Percentiles rank a stretch among this genome's conserved stretches.
These are phyloP conservation scores for Anabas testudineus DNA, from an alignment of 2,797 vertebrate genomes.

Conservation along the genomic window DNA sequence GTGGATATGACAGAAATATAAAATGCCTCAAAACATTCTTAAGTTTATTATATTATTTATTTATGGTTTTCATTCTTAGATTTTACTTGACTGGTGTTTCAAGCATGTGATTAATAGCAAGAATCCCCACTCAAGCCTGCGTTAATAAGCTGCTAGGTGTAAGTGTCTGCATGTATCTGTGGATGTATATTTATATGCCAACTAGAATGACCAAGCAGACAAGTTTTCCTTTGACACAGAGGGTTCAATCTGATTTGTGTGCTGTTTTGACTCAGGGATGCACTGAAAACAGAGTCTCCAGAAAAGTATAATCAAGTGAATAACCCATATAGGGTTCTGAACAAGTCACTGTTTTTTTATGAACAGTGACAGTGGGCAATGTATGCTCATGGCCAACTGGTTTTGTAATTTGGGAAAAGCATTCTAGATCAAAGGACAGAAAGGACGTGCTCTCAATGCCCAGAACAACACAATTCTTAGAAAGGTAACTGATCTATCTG, in stretches of 20 bases:
- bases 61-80: slow-evolving; percentile 23
- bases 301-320: slow-evolving; percentile 14
- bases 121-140: slow-evolving; percentile 38
- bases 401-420: slow-evolving; percentile 14
- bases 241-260: slow-evolving; percentile 4
- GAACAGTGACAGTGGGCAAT: slow-evolving; percentile 38
- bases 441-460: neutral
- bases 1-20: neutral
- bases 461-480: neutral
- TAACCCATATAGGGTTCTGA: slow-evolving; percentile 9
- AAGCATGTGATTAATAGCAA: slow-evolving; percentile 49
- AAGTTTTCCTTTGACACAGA: slow-evolving; percentile 54
- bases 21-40: slow-evolving; percentile 8
- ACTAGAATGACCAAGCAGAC: slow-evolving; percentile 39
- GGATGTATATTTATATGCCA: neutral
- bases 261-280: slow-evolving; percentile 25
- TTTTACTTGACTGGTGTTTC: slow-evolving; percentile 1
- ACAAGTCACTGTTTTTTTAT: slow-evolving; percentile 31
- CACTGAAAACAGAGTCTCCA: slow-evolving; percentile 22
- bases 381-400: slow-evolving; percentile 3
- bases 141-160: slow-evolving; percentile 9
- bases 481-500: neutral
- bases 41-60: slow-evolving; percentile 15
- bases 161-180: slow-evolving; percentile 3
- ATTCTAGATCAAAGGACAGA: slow-evolving; percentile 23